Conservation (phyloP, 92 coral and sea anemone species). For the Epizoanthus rinbou region DNA sequence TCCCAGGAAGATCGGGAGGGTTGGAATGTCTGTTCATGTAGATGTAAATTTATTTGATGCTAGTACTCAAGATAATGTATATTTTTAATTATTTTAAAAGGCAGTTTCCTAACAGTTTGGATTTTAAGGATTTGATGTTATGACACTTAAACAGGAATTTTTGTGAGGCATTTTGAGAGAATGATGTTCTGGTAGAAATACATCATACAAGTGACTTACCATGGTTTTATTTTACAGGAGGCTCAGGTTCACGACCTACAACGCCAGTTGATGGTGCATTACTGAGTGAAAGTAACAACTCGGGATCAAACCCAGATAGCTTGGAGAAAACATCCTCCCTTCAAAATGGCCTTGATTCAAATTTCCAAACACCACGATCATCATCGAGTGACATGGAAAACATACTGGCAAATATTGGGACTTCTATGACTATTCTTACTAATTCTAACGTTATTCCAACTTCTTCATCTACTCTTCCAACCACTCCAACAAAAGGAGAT, state of each 20-base stretch:
- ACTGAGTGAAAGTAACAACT: slow-evolving; percentile 60
- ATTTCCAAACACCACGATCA: slow-evolving; percentile 49
- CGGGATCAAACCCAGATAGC: slow-evolving; percentile 58
- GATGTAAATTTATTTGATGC: too few species aligned
- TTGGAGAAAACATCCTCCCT: slow-evolving; percentile 50
- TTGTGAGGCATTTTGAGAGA: neutral
- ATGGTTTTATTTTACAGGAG: slow-evolving; percentile 37
- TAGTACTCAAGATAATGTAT: too few species aligned
- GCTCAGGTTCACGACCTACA: slow-evolving; percentile 76
- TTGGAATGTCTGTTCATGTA: too few species aligned
- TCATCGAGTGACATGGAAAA: slow-evolving; percentile 67
- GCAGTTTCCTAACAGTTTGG: too few species aligned
- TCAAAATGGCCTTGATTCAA: slow-evolving; percentile 76
- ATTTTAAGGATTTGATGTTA: too few species aligned
- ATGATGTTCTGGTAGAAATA: neutral
- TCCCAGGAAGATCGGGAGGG: too few species aligned
- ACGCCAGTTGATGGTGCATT: slow-evolving; percentile 69
- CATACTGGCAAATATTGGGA: slow-evolving; percentile 73
- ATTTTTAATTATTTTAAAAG: too few species aligned
- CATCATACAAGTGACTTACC: neutral
- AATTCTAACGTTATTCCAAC: slow-evolving; percentile 40
- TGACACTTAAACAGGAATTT: too few species aligned
- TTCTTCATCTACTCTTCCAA: slow-evolving; percentile 31
- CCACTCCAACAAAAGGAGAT: slow-evolving; percentile 64
- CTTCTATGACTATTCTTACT: slow-evolving; percentile 51